These are phyloP conservation scores for Blera fallax DNA, from an alignment of 2,888 invertebrate genomes.

Conservation along the genomic window DNA sequence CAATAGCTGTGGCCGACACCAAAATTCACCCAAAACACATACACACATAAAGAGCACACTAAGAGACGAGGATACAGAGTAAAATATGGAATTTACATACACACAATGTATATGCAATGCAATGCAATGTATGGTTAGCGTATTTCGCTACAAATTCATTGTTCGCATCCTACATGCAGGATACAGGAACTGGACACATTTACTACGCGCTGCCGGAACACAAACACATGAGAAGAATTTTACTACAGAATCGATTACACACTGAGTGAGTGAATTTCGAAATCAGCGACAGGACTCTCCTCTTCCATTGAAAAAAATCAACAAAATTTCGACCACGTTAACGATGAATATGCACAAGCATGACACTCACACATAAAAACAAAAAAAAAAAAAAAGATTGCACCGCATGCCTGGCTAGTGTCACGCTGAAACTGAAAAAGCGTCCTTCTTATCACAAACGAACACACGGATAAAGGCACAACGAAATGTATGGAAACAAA, in stretches of 20 bases:
- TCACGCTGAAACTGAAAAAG: conserved; percentile 40
- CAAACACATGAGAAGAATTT: conserved; percentile 28
- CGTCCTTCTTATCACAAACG: conserved; percentile 64
- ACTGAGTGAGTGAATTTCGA: conserved; percentile 47
- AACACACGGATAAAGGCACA: conserved; percentile 56
- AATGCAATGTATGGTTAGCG: conserved; percentile 42
- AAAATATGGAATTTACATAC: background rate
- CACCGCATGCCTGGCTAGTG: conserved; percentile 29
- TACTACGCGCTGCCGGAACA: conserved; percentile 44
- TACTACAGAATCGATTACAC: conserved; percentile 68
- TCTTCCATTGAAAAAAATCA: conserved; percentile 54
- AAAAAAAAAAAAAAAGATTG: background rate
- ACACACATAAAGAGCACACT: background rate
- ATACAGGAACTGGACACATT: conserved; percentile 55
- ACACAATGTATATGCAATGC: too few species aligned
- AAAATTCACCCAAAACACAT: conserved; percentile 12
- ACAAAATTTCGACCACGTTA: conserved; percentile 44
- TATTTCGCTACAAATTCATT: conserved; percentile 63
- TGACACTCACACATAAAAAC: conserved; percentile 13
- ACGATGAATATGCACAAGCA: conserved; percentile 33
- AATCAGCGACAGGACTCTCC: conserved; percentile 37
- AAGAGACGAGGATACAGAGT: background rate
- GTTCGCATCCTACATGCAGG: conserved; percentile 27
- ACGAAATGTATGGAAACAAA: conserved; percentile 54
- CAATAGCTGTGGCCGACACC: background rate